A percentile compares a stretch with the other conserved stretches of the same genome.
These are phyloP conservation scores for Falco concolor DNA, from an alignment of 2,797 vertebrate genomes.

Conservation along the genomic window DNA sequence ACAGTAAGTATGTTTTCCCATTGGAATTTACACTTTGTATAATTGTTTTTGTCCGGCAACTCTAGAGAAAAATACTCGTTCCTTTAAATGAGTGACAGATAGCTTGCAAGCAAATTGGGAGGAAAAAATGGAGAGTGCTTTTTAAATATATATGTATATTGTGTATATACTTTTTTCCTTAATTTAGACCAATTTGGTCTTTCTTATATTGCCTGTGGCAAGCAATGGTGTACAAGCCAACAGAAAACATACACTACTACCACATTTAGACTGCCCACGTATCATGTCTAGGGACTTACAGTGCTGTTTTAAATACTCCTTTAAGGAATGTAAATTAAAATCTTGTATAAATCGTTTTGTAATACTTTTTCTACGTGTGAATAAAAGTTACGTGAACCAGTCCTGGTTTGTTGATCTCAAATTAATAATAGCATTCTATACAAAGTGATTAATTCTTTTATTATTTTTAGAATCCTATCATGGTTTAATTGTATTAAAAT, in stretches of 20 bases:
- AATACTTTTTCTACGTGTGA: conserved; percentile 72
- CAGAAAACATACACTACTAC: background rate
- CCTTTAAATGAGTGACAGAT: background rate
- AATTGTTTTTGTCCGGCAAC: background rate
- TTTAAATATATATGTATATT: conserved; percentile 56
- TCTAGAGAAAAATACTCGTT: background rate
- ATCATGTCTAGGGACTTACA: background rate
- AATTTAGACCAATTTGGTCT: conserved; percentile 68
- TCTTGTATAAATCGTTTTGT: conserved; percentile 65
- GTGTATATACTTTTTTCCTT: conserved; percentile 67
- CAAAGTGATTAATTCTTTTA: background rate
- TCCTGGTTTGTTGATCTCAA: background rate
- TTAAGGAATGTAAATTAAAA: conserved; percentile 63
- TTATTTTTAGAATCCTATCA: background rate
- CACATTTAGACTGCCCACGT: background rate
- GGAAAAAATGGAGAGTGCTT: background rate
- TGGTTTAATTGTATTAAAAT: background rate
- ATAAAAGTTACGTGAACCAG: conserved; percentile 62
- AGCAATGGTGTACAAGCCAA: conserved; percentile 43
- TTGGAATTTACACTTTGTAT: conserved; percentile 17
- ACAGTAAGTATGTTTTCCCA: background rate
- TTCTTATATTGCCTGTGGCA: conserved; percentile 66
- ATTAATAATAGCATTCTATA: background rate
- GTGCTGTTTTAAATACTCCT: conserved; percentile 51
- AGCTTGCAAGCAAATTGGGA: background rate